Conservation (phyloP, 2,797 vertebrate species). For the Sebastes dallii region DNA sequence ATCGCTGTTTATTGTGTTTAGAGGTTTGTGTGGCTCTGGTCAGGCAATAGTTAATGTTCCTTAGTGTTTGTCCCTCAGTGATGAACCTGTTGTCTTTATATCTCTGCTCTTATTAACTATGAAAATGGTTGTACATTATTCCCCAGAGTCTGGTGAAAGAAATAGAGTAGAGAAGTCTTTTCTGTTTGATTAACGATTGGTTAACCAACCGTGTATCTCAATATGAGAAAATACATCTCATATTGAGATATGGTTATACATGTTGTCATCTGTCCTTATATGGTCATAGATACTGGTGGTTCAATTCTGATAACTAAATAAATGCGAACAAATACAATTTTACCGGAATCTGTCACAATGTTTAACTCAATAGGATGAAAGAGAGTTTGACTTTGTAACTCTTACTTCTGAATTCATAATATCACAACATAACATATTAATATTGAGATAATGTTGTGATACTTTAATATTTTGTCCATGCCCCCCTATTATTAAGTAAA, state of each 20-base stretch:
- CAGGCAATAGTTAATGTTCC: not conserved
- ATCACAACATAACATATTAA: not conserved
- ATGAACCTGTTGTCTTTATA: not conserved
- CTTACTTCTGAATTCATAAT: not conserved
- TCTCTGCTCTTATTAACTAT: not conserved
- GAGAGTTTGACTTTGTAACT: not conserved
- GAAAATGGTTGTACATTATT: not conserved
- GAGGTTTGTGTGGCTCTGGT: not conserved
- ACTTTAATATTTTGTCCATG: not conserved
- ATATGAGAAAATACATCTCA: not conserved
- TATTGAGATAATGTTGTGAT: not conserved
- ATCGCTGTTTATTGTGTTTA: too few species aligned
- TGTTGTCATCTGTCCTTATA: not conserved
- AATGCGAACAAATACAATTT: not conserved
- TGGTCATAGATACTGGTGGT: not conserved
- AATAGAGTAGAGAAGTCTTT: not conserved
- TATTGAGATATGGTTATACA: not conserved
- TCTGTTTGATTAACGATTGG: not conserved
- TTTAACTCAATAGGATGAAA: not conserved
- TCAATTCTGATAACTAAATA: not conserved
- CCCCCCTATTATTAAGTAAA: too few species aligned
- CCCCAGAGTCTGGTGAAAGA: not conserved
- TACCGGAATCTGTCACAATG: not conserved
- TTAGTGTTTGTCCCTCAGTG: not conserved
- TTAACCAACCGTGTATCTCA: not conserved